phyloP scores from a whole-genome alignment of 2,797 vertebrate genomes.

The Liparis tanakae region DNA sequence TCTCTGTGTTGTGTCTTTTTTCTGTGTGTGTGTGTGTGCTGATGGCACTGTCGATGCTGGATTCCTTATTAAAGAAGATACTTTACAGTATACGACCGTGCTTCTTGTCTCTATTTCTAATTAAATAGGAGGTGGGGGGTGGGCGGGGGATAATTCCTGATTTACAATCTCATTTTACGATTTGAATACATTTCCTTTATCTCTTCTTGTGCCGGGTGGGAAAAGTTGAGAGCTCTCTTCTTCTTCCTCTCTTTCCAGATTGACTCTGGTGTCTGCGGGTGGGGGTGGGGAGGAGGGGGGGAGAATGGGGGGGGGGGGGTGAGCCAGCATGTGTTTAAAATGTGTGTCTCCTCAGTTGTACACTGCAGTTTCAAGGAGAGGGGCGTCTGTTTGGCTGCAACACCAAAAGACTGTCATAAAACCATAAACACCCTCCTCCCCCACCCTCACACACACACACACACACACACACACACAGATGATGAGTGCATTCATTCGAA shows the following conservation, averaged over 20 bases:
- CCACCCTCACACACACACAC: too few species aligned
- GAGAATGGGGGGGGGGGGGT: slow-evolving; percentile 28
- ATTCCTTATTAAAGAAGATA: slow-evolving; percentile 79
- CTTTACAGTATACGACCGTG: slow-evolving; percentile 64
- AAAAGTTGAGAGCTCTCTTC: slow-evolving; percentile 7
- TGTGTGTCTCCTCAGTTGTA: slow-evolving; percentile 70
- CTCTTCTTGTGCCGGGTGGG: slow-evolving; percentile 6
- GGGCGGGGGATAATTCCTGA: background rate
- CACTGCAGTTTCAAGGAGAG: slow-evolving; percentile 61
- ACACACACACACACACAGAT: slow-evolving; percentile 31
- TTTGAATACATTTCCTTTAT: slow-evolving; percentile 3
- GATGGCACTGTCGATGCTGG: slow-evolving; percentile 76
- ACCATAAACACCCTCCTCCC: slow-evolving; percentile 52
- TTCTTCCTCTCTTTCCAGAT: slow-evolving; percentile 28
- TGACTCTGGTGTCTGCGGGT: slow-evolving; percentile 52
- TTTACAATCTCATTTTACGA: slow-evolving; percentile 10
- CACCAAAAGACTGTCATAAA: slow-evolving; percentile 80
- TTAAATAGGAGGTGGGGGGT: background rate
- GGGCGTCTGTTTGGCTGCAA: slow-evolving; percentile 79
- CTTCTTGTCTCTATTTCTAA: slow-evolving; percentile 13
- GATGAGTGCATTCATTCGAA: slow-evolving; percentile 69
- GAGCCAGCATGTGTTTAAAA: slow-evolving; percentile 81
- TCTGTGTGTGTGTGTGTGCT: slow-evolving; percentile 44
- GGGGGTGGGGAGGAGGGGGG: slow-evolving; percentile 8
- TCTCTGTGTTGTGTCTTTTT: slow-evolving; percentile 53